Evolutionary conservation across 64 coral and sea anemone species (phyloP).

Genomic region (Platygyra sinensis): DNA sequence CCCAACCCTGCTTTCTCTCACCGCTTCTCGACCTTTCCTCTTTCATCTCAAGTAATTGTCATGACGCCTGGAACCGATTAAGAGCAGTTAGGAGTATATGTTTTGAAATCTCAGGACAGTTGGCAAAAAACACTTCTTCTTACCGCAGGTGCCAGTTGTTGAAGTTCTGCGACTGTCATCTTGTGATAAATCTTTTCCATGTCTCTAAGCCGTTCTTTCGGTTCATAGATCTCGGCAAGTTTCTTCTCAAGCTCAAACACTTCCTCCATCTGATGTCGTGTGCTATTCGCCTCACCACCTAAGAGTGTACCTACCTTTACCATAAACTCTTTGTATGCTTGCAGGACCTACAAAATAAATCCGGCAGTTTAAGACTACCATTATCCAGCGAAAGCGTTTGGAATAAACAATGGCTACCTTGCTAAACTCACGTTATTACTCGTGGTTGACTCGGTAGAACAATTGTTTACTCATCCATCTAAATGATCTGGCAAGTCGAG

Average conservation of each 20-base stretch:
- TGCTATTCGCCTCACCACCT: slow-evolving; percentile 67
- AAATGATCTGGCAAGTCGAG: no score
- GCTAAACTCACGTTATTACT: no score
- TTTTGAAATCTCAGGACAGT: not conserved
- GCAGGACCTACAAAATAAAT: slow-evolving; percentile 50
- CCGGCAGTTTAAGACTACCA: no score
- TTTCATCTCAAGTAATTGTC: not conserved
- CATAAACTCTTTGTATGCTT: slow-evolving; percentile 89
- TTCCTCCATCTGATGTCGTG: slow-evolving; percentile 77
- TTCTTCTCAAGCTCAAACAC: slow-evolving; percentile 93
- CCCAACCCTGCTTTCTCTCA: no score
- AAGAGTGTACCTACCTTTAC: slow-evolving; percentile 70
- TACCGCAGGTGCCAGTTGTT: slow-evolving; percentile 95
- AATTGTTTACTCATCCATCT: no score
- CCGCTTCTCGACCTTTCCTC: no score
- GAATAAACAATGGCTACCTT: no score
- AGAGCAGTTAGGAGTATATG: not conserved
- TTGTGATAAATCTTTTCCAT: slow-evolving; percentile 92
- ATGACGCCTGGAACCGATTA: no score
- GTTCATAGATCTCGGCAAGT: slow-evolving; percentile 90
- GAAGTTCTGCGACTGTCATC: slow-evolving; percentile 93
- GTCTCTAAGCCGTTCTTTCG: slow-evolving; percentile 80
- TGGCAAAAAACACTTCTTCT: not conserved
- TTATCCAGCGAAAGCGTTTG: no score
- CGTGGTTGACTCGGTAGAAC: no score